Evolutionary conservation across 2,797 vertebrate genomes (phyloP).

Genomic region (Meda fulgida): DNA sequence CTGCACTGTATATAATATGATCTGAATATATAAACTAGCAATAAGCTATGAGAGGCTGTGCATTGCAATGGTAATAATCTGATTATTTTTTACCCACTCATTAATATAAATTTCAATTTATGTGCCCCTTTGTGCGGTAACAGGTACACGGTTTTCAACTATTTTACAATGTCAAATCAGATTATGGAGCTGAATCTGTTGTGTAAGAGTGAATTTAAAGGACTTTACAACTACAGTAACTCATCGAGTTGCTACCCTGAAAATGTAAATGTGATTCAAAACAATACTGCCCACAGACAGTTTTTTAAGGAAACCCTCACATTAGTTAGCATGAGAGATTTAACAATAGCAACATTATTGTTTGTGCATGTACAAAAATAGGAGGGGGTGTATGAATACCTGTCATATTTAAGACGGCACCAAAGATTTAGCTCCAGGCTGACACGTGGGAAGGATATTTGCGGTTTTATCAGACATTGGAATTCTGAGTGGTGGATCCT

Average conservation of each 20-base stretch:
- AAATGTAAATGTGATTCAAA: background rate
- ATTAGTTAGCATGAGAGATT: slow-evolving; percentile 16
- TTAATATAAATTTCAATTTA: too few relatives aligned
- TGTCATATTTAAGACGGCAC: slow-evolving; percentile 25
- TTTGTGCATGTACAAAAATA: slow-evolving; percentile 22
- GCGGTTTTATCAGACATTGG: background rate
- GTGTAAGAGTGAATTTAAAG: slow-evolving; percentile 8
- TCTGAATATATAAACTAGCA: background rate
- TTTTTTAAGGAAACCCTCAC: slow-evolving; percentile 5
- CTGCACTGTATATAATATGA: background rate
- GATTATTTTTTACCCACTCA: background rate
- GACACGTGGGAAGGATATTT: slow-evolving; percentile 20
- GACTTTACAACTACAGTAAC: background rate
- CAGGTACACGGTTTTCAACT: too few relatives aligned
- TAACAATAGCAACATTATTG: background rate
- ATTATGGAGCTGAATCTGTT: background rate
- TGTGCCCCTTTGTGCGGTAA: too few relatives aligned
- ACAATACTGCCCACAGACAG: background rate
- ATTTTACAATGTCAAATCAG: background rate
- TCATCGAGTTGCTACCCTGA: background rate
- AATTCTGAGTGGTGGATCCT: slow-evolving; percentile 6
- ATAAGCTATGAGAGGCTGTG: background rate
- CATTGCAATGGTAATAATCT: background rate
- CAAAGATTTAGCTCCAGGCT: slow-evolving; percentile 12
- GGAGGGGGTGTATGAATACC: slow-evolving; percentile 27